These are phyloP conservation scores for Nematolebias whitei DNA, from an alignment of 2,113 vertebrate genomes.

Conservation along the genomic window DNA sequence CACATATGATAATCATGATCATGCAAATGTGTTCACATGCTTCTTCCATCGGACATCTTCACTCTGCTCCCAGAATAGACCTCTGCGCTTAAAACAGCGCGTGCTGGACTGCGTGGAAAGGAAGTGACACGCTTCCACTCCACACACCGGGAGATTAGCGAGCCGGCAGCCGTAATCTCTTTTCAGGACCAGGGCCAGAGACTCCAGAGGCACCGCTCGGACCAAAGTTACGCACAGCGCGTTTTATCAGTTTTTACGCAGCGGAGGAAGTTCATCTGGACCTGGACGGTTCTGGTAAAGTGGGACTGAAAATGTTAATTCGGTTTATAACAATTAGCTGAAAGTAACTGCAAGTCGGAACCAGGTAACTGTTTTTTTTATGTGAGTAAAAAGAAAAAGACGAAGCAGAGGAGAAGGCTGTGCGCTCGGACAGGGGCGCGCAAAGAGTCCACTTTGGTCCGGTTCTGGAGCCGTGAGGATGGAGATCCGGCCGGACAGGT, in stretches of 20 bases:
- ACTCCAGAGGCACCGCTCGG: slow-evolving; percentile 33
- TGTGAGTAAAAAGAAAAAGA: slow-evolving; percentile 39
- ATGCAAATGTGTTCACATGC: too few species aligned
- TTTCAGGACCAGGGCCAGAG: slow-evolving; percentile 75
- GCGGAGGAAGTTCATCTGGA: slow-evolving; percentile 28
- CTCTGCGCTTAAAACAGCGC: slow-evolving; percentile 41
- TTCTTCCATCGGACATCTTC: too few species aligned
- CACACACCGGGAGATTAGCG: slow-evolving; percentile 72
- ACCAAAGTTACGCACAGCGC: slow-evolving; percentile 45
- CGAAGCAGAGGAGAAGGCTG: slow-evolving; percentile 48
- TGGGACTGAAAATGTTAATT: slow-evolving; percentile 40
- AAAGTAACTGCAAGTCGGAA: slow-evolving; percentile 23
- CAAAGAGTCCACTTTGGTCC: slow-evolving; percentile 53
- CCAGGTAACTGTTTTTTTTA: slow-evolving; percentile 16
- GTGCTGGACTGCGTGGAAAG: slow-evolving; percentile 46
- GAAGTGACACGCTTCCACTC: slow-evolving; percentile 72
- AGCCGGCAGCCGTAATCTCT: slow-evolving; percentile 70
- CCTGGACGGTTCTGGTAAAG: slow-evolving; percentile 7
- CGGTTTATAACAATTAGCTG: slow-evolving; percentile 15
- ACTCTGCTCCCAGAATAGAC: slow-evolving; percentile 71
- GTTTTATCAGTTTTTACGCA: not conserved
- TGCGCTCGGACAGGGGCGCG: slow-evolving; percentile 67
- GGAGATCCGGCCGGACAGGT: slow-evolving; percentile 81
- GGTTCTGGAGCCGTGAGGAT: slow-evolving; percentile 76
- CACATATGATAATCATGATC: too few species aligned